Base-by-base conservation (phyloP, 2,113 vertebrate species). In the Bombycilla garrulus region DNA sequence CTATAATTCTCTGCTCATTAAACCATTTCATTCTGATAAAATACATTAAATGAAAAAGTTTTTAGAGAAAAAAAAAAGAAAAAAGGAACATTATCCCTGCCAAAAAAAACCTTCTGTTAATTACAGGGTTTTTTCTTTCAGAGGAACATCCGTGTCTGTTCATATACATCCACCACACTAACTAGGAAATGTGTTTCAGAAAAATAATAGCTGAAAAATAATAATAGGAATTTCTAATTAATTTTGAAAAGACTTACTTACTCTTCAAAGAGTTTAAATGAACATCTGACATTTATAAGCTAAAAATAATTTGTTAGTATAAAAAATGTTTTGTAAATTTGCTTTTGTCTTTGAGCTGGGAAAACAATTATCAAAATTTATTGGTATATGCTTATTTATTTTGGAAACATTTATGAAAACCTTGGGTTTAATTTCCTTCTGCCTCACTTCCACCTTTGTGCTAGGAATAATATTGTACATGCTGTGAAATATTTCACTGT, bases 21-120 rank as follows among this genome's bases (percentile, higher is more conserved):
- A 94, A 95, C 94, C 92, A 48, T 94, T 97, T 97, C 95, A 96
- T 97, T 97, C 96, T 90, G 95, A 95, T 95, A 93, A 97, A 97
- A 96, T 93, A 95, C 51, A 31, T 88, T 94, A 95, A 96, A 96
- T 90, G 94, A 87, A 93, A 93, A 95, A 93, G 62, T 81, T 88
- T 93, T 70, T 44, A 77, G 42, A 70, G 67, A 17, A 88, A 77
- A 74, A 65, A 53, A 58, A 79, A 79, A 50, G 6, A 53, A 71
- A 73, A 81, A 92, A 92, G 60, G 54, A 91, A 69, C 79, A 88
- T 93, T 95, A 96, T 93, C 85, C 90, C 77, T 96, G 79, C 47
- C 86, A 89, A 74, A 96, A 88, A 82, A 62, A 4, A 0, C 2
- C 42, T 60, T 66, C 84, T 57, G 90, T 92, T 96, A 96, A 96